Percentiles rank a stretch among this genome's conserved stretches.
Evolutionary conservation across 2,888 invertebrate species (phyloP).

Genomic region (Sepiola atlantica): DNA sequence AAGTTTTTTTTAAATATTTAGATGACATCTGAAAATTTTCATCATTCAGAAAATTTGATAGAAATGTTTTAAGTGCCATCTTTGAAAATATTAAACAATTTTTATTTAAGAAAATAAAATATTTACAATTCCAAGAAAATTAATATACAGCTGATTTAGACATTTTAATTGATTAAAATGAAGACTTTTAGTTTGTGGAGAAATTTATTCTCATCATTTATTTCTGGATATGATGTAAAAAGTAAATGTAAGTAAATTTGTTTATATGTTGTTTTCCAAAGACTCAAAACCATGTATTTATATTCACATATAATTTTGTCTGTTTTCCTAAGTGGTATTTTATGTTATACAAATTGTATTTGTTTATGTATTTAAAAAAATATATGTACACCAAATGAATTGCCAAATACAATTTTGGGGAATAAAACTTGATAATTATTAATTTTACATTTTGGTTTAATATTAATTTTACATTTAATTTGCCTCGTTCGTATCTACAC

Average conservation of each 20-base stretch:
- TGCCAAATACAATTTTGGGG: conserved; percentile 1
- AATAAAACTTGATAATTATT: conserved; percentile 32
- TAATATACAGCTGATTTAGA: background rate
- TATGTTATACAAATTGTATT: background rate
- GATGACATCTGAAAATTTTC: background rate
- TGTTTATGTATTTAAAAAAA: background rate
- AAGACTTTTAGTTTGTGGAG: background rate
- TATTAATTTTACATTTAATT: background rate
- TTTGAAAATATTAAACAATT: background rate
- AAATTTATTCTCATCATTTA: background rate
- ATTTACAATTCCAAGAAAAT: background rate
- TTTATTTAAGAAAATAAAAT: background rate
- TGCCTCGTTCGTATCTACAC: background rate
- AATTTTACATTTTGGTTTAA: background rate
- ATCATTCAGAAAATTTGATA: background rate
- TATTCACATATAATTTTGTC: background rate
- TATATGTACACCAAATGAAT: background rate
- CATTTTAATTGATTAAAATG: background rate
- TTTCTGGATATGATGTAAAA: background rate
- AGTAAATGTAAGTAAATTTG: background rate
- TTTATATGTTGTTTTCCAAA: conserved; percentile 24
- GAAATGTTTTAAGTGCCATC: background rate
- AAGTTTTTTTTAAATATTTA: background rate
- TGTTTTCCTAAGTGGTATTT: background rate
- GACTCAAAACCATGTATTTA: background rate